Conservation (phyloP, 1,140 invertebrate species). For the Trichonephila inaurata region DNA sequence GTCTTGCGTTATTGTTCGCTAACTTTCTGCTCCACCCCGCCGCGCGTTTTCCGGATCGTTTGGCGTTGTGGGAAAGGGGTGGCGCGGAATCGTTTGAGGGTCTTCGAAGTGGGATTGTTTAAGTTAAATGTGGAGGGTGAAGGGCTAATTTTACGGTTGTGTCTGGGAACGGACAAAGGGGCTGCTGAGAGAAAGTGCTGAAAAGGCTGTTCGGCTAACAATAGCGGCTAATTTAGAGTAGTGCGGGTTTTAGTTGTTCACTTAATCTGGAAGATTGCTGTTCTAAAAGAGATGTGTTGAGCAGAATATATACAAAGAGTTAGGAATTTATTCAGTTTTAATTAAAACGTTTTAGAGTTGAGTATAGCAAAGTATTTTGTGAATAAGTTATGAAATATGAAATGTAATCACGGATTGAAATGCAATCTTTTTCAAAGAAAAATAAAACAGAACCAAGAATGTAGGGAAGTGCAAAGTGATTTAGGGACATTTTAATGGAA, state of each 20-base stretch:
- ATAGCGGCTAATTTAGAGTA: neutral
- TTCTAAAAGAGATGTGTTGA: no score
- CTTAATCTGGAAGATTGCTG: no score
- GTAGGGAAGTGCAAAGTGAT: no score
- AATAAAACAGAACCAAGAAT: no score
- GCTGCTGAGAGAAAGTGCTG: neutral
- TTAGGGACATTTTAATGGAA: no score
- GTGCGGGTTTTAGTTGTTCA: neutral
- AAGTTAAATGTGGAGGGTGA: slow-evolving; percentile 16
- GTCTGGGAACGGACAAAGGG: neutral
- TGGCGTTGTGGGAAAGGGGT: slow-evolving; percentile 1
- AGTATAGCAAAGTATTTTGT: no score
- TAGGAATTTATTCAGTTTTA: no score
- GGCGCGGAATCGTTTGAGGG: slow-evolving; percentile 17
- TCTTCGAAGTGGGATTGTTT: slow-evolving; percentile 20
- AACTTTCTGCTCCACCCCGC: slow-evolving; percentile 26
- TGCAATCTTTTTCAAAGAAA: no score
- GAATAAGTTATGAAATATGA: no score
- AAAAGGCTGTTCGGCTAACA: neutral
- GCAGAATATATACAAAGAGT: no score
- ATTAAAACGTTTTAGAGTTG: no score
- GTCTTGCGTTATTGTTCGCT: slow-evolving; percentile 37
- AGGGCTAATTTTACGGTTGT: slow-evolving; percentile 31
- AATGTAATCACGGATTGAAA: no score
- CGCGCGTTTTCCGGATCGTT: neutral